Conservation (phyloP, 2,888 invertebrate species). For the Euclidia mi region DNA sequence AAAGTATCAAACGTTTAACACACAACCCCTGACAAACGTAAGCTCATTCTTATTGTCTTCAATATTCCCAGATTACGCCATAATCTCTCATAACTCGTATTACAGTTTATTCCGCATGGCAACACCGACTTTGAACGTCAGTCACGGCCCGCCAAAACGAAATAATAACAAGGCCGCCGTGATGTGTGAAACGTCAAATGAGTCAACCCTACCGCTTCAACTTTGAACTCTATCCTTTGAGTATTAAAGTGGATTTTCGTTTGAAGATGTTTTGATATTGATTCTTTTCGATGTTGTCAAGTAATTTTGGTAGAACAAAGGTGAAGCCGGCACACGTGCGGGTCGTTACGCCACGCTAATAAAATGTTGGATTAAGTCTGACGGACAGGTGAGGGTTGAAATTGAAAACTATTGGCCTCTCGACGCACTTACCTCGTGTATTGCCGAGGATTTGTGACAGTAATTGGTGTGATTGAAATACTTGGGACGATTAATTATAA, state of each 20-base stretch:
- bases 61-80: conserved; percentile 89
- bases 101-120: conserved; percentile 90
- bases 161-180: conserved; percentile 82
- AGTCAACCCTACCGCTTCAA: conserved; percentile 23
- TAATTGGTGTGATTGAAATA: conserved; percentile 29
- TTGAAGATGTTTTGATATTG: conserved; percentile 28
- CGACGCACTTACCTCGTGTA: conserved; percentile 71
- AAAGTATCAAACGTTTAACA: conserved; percentile 61
- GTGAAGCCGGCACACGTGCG: conserved; percentile 82
- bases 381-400: conserved; percentile 85
- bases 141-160: conserved; percentile 87
- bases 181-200: conserved; percentile 49
- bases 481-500: conserved; percentile 7
- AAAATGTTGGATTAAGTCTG: conserved; percentile 85
- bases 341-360: conserved; percentile 84
- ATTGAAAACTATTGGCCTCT: conserved; percentile 88
- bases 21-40: conserved; percentile 60
- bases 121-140: conserved; percentile 87
- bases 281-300: conserved; percentile 43
- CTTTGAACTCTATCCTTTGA: conserved; percentile 38
- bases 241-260: conserved; percentile 48
- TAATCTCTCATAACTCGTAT: conserved; percentile 89
- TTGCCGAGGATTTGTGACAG: conserved; percentile 75
- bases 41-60: conserved; percentile 89
- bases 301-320: conserved; percentile 85